Conservation (phyloP, 2,888 invertebrate species). For the Diloba caeruleocephala region DNA sequence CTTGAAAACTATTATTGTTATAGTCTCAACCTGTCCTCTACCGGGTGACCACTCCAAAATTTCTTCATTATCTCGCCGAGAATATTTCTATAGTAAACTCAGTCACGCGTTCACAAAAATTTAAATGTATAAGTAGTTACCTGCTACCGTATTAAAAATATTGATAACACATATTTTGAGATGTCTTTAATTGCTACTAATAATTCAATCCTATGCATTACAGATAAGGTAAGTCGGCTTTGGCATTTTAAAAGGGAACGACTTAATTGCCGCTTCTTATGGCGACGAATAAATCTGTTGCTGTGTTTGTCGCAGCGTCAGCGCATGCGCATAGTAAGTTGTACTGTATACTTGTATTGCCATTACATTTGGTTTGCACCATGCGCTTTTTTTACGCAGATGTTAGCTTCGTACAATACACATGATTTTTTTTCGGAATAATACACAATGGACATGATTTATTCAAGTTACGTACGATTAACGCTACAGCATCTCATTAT, state of each 20-base stretch:
- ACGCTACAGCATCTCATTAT: slow-evolving; percentile 61
- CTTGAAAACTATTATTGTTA: no score
- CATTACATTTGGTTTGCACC: slow-evolving; percentile 23
- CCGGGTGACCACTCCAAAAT: slow-evolving; percentile 35
- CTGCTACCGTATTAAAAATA: slow-evolving; percentile 88
- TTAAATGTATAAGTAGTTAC: slow-evolving; percentile 85
- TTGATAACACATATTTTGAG: slow-evolving; percentile 85
- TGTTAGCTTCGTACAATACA: slow-evolving; percentile 21
- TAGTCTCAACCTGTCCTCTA: no score
- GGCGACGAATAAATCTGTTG: slow-evolving; percentile 70
- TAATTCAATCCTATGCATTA: slow-evolving; percentile 83
- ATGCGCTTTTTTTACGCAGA: slow-evolving; percentile 29
- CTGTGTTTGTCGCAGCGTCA: slow-evolving; percentile 62
- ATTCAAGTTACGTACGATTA: slow-evolving; percentile 53
- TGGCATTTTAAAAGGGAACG: slow-evolving; percentile 75
- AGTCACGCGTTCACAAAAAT: slow-evolving; percentile 86
- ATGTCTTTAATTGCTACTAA: slow-evolving; percentile 83
- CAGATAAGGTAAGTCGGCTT: slow-evolving; percentile 75
- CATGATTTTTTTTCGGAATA: slow-evolving; percentile 21
- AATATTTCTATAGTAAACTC: slow-evolving; percentile 81
- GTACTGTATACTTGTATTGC: slow-evolving; percentile 41
- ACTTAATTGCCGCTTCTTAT: slow-evolving; percentile 77
- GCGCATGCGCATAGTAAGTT: slow-evolving; percentile 70
- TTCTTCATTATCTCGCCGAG: slow-evolving; percentile 72
- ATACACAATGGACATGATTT: slow-evolving; percentile 34